A percentile compares a stretch with the other conserved stretches of the same genome.
Conservation (phyloP, 2,888 invertebrate genomes). For the Fissipunctia ypsillon region DNA sequence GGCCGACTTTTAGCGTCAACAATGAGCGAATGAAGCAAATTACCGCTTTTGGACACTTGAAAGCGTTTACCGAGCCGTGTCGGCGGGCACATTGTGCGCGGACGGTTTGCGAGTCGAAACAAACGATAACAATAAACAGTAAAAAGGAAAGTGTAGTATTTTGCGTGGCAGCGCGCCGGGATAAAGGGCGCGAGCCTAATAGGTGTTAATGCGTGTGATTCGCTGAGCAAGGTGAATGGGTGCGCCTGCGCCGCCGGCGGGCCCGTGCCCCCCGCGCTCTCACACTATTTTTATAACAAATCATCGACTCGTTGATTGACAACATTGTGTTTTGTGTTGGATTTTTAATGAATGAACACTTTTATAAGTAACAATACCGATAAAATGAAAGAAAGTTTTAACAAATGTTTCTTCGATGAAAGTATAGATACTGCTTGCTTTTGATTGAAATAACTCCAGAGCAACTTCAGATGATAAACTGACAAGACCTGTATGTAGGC, state of each 20-base stretch:
- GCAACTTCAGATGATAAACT: neutral
- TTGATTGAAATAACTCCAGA: neutral
- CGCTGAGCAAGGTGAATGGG: conserved; percentile 84
- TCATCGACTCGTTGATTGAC: conserved; percentile 84
- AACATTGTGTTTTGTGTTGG: conserved; percentile 80
- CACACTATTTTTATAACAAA: conserved; percentile 86
- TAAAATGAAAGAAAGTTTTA: conserved; percentile 24
- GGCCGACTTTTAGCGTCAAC: conserved; percentile 89
- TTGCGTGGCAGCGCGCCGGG: conserved; percentile 82
- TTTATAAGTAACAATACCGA: conserved; percentile 50
- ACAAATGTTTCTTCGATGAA: conserved; percentile 1
- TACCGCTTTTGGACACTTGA: conserved; percentile 89
- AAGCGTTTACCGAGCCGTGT: conserved; percentile 87
- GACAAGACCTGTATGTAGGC: neutral
- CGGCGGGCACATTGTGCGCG: conserved; percentile 83
- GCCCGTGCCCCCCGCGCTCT: conserved; percentile 63
- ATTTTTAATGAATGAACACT: conserved; percentile 77
- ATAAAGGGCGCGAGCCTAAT: conserved; percentile 84
- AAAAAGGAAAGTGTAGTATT: conserved; percentile 89
- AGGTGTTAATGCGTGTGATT: conserved; percentile 88
- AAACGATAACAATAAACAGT: conserved; percentile 90
- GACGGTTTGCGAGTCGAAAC: conserved; percentile 89
- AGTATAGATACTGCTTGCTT: neutral
- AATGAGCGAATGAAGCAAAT: conserved; percentile 89
- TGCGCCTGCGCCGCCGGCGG: conserved; percentile 69